phyloP scores from a whole-genome alignment of 2,797 vertebrate species.

The Pelodytes ibericus region DNA sequence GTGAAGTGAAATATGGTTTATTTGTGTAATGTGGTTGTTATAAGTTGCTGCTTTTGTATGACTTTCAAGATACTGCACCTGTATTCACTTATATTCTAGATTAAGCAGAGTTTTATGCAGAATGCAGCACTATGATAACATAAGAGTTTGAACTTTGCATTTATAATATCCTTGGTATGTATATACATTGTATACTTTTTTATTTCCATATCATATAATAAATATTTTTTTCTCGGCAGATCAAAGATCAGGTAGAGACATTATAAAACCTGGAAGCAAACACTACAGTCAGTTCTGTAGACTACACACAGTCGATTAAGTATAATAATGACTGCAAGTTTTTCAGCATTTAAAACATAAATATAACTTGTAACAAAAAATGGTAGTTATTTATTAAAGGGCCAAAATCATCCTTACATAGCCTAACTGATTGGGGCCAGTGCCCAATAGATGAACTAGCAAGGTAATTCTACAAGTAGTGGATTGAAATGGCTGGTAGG shows the following conservation, averaged over 20 bases:
- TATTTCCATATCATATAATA: constrained; percentile 40
- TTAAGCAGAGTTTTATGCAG: constrained; percentile 36
- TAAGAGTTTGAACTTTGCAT: constrained; percentile 27
- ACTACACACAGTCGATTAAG: too few species aligned
- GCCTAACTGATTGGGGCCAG: too few species aligned
- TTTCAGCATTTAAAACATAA: too few species aligned
- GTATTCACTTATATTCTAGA: constrained; percentile 43
- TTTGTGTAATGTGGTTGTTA: constrained; percentile 51
- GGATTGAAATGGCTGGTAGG: too few species aligned
- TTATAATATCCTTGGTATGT: constrained; percentile 38
- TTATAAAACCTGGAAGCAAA: neutral
- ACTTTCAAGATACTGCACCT: constrained; percentile 33
- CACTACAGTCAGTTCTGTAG: too few species aligned
- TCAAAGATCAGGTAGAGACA: neutral
- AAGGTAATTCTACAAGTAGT: too few species aligned
- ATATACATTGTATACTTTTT: constrained; percentile 26
- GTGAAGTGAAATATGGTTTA: constrained; percentile 18
- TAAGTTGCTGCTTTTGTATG: constrained; percentile 35
- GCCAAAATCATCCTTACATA: too few species aligned
- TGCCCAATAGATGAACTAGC: too few species aligned
- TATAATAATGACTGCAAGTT: neutral
- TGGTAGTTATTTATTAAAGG: too few species aligned
- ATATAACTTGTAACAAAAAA: too few species aligned
- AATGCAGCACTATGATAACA: constrained; percentile 29
- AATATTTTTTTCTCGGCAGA: too few species aligned